Conservation (phyloP, 1,140 invertebrate species). For the Subanguina moxae region DNA sequence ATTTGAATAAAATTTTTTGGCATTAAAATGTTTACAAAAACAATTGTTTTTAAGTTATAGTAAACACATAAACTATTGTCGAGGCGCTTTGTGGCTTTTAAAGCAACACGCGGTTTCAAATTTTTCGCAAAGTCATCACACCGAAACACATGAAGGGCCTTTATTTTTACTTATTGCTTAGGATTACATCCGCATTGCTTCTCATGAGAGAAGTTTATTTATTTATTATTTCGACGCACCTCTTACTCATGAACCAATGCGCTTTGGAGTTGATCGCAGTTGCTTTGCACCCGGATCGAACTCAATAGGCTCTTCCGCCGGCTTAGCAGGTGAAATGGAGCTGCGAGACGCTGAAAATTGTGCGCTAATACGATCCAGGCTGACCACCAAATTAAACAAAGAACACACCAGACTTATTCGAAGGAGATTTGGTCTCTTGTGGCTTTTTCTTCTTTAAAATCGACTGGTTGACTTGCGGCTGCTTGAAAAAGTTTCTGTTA, state of each 20-base stretch:
- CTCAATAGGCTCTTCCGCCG: not conserved
- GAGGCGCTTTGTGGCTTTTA: too few species aligned
- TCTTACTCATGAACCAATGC: conserved; percentile 1
- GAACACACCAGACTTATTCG: not conserved
- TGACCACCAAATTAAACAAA: not conserved
- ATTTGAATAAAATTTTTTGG: too few species aligned
- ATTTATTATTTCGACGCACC: too few species aligned
- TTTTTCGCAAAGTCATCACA: too few species aligned
- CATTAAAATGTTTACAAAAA: too few species aligned
- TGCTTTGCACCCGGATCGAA: not conserved
- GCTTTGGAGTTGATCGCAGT: not conserved
- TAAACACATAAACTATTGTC: too few species aligned
- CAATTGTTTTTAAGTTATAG: too few species aligned
- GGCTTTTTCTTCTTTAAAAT: not conserved
- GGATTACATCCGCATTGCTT: too few species aligned
- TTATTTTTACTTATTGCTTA: too few species aligned
- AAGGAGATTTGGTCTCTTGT: not conserved
- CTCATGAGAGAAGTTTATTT: too few species aligned
- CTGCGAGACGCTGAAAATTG: not conserved
- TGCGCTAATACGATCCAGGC: not conserved
- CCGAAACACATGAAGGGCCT: too few species aligned
- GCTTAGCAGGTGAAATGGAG: not conserved
- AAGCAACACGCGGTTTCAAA: too few species aligned
- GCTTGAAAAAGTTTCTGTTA: conserved; percentile 2
- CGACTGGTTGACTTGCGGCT: not conserved